Evolutionary conservation across 2,113 vertebrate species (phyloP), one percentile per base, ranked within the genome.

Genomic region (Spermophilus dauricus): DNA sequence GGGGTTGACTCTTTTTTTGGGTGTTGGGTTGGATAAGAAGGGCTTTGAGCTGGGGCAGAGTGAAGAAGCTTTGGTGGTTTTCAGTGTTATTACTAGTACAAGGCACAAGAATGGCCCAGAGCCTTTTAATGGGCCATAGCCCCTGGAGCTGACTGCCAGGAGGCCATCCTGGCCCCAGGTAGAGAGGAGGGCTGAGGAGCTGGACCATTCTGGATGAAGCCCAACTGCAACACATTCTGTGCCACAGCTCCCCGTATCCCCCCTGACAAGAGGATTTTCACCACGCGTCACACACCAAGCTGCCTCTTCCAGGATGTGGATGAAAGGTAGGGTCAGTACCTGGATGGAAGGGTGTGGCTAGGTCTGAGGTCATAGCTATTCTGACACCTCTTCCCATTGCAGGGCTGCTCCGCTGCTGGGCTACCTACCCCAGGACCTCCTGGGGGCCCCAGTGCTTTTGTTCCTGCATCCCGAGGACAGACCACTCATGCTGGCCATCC

Each of bases 281-380:
- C 99, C 72, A 99, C 99, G 32, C 98, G 99, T 70, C 99, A 99
- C 98, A 99, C 99, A 1, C 99, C 99, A 42, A 99, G 99, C 98
- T 99, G 99, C 97, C 98, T 99, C 85, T 99, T 99, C 94, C 99
- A 99, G 98, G 99, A 99, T 45, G 99, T 99, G 18, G 99, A 99
- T 5, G 99, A 99, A 93, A 99, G 99, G 98, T 98, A 77, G 98
- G 98, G 32, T 26, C 8, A 9, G 65, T n/a, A 48, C 53, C 32
- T 53, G 45, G n/a, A 53, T 39, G 22, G 30, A 61, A 93, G 17
- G 5, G 18, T 8, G 8, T 22, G 61, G 30, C 16, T 10, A 39
- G 81, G 67, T 14, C 48, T 14, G 45, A 83, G 81, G 56, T 76
- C 77, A 0, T 11, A 20, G 20, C 26, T 26, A 13, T 24, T 53